Percentiles rank a stretch among this genome's conserved stretches.
These are phyloP conservation scores for Drosophila mojavensis DNA, from an alignment of 1,140 invertebrate species.

Conservation along the genomic window DNA sequence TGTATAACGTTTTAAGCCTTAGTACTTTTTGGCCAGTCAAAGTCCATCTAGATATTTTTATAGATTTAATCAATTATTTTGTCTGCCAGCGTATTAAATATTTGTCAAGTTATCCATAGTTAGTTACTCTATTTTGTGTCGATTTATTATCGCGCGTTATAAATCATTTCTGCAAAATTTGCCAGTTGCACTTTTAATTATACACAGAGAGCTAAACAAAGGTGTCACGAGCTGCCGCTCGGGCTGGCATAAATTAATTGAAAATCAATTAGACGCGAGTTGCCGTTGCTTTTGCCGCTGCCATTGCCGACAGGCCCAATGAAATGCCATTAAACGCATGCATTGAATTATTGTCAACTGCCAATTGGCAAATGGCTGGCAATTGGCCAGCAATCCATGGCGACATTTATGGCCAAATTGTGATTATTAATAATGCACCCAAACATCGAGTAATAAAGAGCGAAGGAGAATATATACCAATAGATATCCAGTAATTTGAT, in stretches of 20 bases:
- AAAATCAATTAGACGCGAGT: conserved; percentile 72
- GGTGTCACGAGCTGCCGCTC: conserved; percentile 68
- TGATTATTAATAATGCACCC: conserved; percentile 54
- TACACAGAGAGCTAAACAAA: conserved; percentile 57
- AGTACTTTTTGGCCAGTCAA: no score
- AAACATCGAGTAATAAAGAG: not conserved
- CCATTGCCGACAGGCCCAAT: conserved; percentile 28
- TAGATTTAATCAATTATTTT: not conserved
- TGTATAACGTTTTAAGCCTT: no score
- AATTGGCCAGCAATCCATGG: conserved; percentile 48
- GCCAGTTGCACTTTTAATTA: conserved; percentile 66
- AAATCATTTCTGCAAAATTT: conserved; percentile 69
- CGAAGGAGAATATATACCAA: not conserved
- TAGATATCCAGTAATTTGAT: not conserved
- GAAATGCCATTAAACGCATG: conserved; percentile 49
- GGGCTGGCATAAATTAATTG: conserved; percentile 75
- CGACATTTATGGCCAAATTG: conserved; percentile 50
- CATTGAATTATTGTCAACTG: conserved; percentile 56
- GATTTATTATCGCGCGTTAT: conserved; percentile 68
- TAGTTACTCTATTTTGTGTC: conserved; percentile 41
- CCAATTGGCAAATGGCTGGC: conserved; percentile 52
- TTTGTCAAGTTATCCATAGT: not conserved
- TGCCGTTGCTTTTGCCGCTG: conserved; percentile 16
- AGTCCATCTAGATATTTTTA: no score
- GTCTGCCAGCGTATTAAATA: not conserved